Conservation (phyloP, 2,797 vertebrate species). For the Tenualosa ilisha region DNA sequence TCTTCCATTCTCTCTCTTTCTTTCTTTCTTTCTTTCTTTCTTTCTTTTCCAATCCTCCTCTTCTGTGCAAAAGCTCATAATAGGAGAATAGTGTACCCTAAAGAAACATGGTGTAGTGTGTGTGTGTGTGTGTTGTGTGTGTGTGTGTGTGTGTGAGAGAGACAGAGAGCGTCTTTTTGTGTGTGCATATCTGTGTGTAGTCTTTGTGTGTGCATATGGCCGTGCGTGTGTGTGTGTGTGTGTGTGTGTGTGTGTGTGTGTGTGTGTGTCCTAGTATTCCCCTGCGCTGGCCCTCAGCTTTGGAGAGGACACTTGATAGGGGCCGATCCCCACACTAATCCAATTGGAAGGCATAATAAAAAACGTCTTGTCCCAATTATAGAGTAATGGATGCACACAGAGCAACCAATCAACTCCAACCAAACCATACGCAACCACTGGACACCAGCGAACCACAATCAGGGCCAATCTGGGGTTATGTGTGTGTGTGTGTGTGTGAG, state of each 20-base stretch:
- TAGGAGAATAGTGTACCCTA: neutral
- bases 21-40: conserved; percentile 46
- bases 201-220: neutral
- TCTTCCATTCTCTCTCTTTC: conserved; percentile 58
- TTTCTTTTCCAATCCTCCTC: too few species aligned
- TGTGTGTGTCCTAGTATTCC: conserved; percentile 21
- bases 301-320: conserved; percentile 19
- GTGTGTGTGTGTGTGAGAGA: conserved; percentile 31
- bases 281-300: too few species aligned
- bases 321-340: conserved; percentile 36
- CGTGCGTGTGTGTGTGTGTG: conserved; percentile 48
- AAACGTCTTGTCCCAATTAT: conserved; percentile 39
- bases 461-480: neutral
- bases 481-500: conserved; percentile 16
- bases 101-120: neutral
- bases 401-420: neutral
- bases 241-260: too few species aligned
- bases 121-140: neutral
- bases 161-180: neutral
- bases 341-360: conserved; percentile 41
- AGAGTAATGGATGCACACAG: conserved; percentile 8
- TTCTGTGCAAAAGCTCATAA: too few species aligned
- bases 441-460: neutral
- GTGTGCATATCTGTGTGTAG: neutral
- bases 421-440: neutral